Base-by-base conservation (phyloP, 2,888 invertebrate species). In the Parnassius glacialis region DNA sequence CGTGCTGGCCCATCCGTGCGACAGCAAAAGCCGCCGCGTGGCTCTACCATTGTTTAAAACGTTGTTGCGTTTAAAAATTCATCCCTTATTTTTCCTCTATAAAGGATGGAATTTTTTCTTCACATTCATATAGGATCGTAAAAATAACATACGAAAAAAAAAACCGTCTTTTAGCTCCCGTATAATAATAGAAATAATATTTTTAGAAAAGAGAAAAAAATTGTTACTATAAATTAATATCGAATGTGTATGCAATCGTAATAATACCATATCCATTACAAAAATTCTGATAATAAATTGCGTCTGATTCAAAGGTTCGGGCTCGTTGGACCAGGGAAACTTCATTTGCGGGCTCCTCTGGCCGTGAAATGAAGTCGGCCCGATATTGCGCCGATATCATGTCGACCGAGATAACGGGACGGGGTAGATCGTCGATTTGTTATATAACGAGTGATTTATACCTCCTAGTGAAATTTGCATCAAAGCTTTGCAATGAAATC, bases 351-450 rank as follows among this genome's bases (percentile, higher is more conserved):
- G 75, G 81, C 79, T 83, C 89, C 84, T 81, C 84, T 88, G 86
- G 67, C 92, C 92, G 92, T 92, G 92, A 92, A 92, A 92, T 92
- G 90, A 92, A 91, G 83, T 87, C 81, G 78, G 79, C 73, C 75
- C 81, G 80, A 83, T 83, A 84, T 81, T 80, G 74, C 75, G 65
- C 67, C 74, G 76, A 80, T 81, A 77, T 81, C 75, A 79, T 75
- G 80, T 76, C 74, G 75, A 68, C 77, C 74, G 75, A 69, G 70
- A 66, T 62, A 69, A 68, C 60, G 66, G 59, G 57, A 44, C 52
- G 54, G 45, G 52, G 48, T 67, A 67, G 71, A 73, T 71, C 69
- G 73, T 71, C 74, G 71, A 74, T 69, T 65, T 47, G 41, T 59
- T 59, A 43, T 45, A 48, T 47, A 59, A 48, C 44, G 16, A n/a